Conservation (phyloP, 2,888 invertebrate genomes). For the Hypena proboscidalis region DNA sequence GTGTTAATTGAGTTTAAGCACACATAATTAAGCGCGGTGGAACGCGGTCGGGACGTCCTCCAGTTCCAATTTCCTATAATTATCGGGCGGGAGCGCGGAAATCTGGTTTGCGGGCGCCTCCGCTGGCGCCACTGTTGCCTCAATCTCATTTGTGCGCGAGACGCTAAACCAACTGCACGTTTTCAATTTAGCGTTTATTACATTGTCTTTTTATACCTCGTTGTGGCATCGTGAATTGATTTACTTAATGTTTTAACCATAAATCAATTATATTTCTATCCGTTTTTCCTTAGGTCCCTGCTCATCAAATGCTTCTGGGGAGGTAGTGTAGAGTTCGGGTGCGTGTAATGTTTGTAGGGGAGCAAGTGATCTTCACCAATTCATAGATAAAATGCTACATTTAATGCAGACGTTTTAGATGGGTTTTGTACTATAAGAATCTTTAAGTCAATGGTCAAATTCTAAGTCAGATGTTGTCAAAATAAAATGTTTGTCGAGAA, state of each 20-base stretch:
- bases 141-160: slow-evolving; percentile 43
- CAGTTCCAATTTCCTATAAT: slow-evolving; percentile 42
- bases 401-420: too few species aligned
- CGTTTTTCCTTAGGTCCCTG: too few species aligned
- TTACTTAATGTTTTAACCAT: too few species aligned
- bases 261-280: too few species aligned
- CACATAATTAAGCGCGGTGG: slow-evolving; percentile 30
- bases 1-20: slow-evolving; percentile 30
- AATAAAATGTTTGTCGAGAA: slow-evolving; percentile 36
- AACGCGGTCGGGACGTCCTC: slow-evolving; percentile 19
- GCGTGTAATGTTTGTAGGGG: too few species aligned
- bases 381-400: too few species aligned
- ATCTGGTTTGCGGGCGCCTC: slow-evolving; percentile 39
- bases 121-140: slow-evolving; percentile 33
- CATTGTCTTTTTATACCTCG: neutral
- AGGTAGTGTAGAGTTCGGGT: too few species aligned
- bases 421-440: neutral
- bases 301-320: too few species aligned
- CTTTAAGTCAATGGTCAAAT: neutral
- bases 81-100: slow-evolving; percentile 38
- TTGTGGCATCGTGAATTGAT: too few species aligned
- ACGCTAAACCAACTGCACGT: slow-evolving; percentile 15
- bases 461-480: slow-evolving; percentile 25
- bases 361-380: too few species aligned
- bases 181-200: neutral